A percentile compares a stretch with the other conserved stretches of the same genome.
Conservation (phyloP, 2,797 vertebrate genomes). For the Sebastes miniatus region DNA sequence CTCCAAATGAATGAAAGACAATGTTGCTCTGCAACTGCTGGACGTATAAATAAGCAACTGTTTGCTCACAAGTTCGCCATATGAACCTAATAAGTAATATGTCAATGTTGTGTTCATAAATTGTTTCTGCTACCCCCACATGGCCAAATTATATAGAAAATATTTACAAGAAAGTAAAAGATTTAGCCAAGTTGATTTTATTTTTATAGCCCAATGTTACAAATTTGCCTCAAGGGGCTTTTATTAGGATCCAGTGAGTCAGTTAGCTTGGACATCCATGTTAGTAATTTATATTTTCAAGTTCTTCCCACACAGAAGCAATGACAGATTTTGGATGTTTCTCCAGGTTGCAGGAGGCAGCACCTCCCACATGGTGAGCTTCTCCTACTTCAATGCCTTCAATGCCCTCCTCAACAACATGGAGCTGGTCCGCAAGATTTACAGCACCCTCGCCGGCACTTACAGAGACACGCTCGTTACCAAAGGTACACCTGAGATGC, state of each 20-base stretch:
- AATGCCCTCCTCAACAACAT: slow-evolving; percentile 98
- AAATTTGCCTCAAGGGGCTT: not conserved
- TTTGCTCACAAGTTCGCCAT: no score
- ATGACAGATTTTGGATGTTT: slow-evolving; percentile 37
- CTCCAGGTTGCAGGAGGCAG: slow-evolving; percentile 92
- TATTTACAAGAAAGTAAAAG: not conserved
- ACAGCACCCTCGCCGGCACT: slow-evolving; percentile 92
- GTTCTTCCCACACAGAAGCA: not conserved
- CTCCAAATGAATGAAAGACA: no score
- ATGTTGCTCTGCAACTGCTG: no score
- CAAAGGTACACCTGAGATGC: slow-evolving; percentile 85
- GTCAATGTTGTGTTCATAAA: no score
- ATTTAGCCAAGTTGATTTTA: not conserved
- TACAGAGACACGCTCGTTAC: slow-evolving; percentile 92
- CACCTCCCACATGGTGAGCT: slow-evolving; percentile 97
- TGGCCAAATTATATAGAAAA: no score
- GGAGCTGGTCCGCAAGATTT: slow-evolving; percentile 97
- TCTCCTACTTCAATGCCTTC: slow-evolving; percentile 99
- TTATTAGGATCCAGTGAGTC: not conserved
- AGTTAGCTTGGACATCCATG: not conserved
- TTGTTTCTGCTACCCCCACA: no score
- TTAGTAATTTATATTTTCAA: not conserved
- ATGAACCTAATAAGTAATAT: no score
- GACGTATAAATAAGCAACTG: no score
- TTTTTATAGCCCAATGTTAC: not conserved